Evolutionary conservation across 2,888 invertebrate species (phyloP), one percentile per base, ranked within the genome.

Genomic region (Tachina fera): DNA sequence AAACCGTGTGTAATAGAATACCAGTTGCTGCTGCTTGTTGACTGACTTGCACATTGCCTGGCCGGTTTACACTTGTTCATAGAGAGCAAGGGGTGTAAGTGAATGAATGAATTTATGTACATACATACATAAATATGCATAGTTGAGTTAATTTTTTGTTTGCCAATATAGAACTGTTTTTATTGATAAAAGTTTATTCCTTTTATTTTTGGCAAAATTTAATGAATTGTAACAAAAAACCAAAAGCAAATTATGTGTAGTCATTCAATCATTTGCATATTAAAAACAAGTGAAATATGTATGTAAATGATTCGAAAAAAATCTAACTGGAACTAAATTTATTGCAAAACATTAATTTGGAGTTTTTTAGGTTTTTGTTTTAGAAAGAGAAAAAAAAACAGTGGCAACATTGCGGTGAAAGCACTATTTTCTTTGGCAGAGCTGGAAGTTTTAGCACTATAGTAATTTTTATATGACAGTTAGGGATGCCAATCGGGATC

Each of bases 1-100:
- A 84, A 84, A 84, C 74, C 82, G 77, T 60, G 51, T 86, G 67
- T 76, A 79, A 86, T 63, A 70, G 58, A 74, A 74, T 74, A 84
- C 76, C 68, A 84, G 76, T 84, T 84, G 84, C 80, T 79, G 49
- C 47, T 43, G 31, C 31, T 31, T 47, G 72, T 60, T 60, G 72
- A 49, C 72, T 31, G 16, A 31, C 47, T 31, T 16, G 45, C 47
- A 39, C 51, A 51, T 74, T 58, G 47, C 19, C 16, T 10, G 31
- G 22, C 22, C 22, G 22, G 22, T 22, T 22, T 22, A 51, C 11
- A 60, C 72, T 47, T 16, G 60, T 13, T 47, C 13, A 13, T 47
- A 51, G 43, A 3, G 31, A 60, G 16, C 11, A 47, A 19, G 58
- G 4, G 16, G 60, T 22, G 43, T 53, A 43, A 70, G 70, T 31